phyloP scores from a whole-genome alignment of 2,113 vertebrate species.

The Nicator chloris region DNA sequence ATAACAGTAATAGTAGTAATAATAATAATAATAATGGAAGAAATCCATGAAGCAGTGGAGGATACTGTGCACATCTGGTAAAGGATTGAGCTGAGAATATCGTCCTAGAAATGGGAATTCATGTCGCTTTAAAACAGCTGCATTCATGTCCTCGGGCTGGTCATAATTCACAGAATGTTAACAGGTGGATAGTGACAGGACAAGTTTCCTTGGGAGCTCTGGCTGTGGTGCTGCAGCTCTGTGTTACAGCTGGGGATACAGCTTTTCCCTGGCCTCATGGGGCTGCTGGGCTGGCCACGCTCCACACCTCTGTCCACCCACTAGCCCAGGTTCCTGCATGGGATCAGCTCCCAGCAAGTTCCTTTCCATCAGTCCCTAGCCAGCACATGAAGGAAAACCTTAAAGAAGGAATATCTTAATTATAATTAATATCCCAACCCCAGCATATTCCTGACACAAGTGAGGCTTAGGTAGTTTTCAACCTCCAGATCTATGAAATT shows the following conservation, averaged over 20 bases:
- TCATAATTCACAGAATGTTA: neutral
- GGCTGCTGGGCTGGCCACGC: accelerated
- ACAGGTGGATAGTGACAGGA: accelerated
- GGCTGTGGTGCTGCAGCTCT: neutral
- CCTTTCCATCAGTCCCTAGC: neutral
- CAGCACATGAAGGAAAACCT: neutral
- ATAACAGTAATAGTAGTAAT: neutral
- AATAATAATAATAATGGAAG: too few species aligned
- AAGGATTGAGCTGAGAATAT: neutral
- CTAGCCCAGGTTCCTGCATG: accelerated
- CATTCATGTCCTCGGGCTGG: neutral
- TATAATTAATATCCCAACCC: neutral
- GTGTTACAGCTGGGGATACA: neutral
- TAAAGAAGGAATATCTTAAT: neutral
- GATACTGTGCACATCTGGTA: neutral
- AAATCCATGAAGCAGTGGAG: neutral
- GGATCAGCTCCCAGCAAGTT: neutral
- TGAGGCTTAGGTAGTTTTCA: neutral
- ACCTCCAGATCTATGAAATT: neutral
- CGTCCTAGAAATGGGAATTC: neutral
- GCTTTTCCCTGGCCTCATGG: accelerated
- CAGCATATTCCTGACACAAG: neutral
- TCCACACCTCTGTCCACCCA: neutral
- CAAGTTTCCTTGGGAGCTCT: neutral
- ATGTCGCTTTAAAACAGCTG: neutral